Conservation (phyloP, 2,888 invertebrate species). For the Noctua fimbriata region DNA sequence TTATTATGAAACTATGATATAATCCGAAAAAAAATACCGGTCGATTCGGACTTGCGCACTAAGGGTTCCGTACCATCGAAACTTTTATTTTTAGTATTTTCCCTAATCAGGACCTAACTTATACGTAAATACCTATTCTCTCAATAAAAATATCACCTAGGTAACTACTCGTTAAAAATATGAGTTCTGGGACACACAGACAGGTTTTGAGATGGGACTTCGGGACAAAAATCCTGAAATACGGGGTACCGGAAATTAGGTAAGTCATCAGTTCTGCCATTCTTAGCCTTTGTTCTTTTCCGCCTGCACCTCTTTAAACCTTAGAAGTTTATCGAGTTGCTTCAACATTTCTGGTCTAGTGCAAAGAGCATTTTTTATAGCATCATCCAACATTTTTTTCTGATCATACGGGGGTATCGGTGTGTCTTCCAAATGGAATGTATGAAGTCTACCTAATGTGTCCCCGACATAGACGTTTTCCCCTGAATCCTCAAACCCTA, state of each 20-base stretch:
- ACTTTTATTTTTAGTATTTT: neutral
- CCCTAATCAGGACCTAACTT: neutral
- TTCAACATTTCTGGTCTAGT: constrained; percentile 91
- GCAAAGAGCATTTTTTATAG: constrained; percentile 91
- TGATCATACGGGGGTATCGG: constrained; percentile 94
- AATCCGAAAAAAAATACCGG: too few relatives aligned
- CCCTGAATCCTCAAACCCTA: constrained; percentile 92
- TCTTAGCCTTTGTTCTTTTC: neutral
- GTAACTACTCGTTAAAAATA: neutral
- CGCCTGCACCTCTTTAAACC: constrained; percentile 67
- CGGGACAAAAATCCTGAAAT: neutral
- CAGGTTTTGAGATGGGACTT: neutral
- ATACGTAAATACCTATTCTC: neutral
- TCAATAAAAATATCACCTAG: neutral
- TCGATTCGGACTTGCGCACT: neutral
- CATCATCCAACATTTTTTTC: constrained; percentile 91
- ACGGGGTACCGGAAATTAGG: neutral
- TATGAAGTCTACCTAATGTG: constrained; percentile 91
- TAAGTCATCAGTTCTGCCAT: neutral
- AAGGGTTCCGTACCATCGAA: neutral
- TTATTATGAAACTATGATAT: too few relatives aligned
- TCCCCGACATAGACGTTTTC: constrained; percentile 93
- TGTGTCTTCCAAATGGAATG: constrained; percentile 93
- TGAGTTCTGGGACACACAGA: neutral
- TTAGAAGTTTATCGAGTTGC: constrained; percentile 91